phyloP scores from a whole-genome alignment of 2,113 vertebrate genomes.

The Syrrhaptes paradoxus region DNA sequence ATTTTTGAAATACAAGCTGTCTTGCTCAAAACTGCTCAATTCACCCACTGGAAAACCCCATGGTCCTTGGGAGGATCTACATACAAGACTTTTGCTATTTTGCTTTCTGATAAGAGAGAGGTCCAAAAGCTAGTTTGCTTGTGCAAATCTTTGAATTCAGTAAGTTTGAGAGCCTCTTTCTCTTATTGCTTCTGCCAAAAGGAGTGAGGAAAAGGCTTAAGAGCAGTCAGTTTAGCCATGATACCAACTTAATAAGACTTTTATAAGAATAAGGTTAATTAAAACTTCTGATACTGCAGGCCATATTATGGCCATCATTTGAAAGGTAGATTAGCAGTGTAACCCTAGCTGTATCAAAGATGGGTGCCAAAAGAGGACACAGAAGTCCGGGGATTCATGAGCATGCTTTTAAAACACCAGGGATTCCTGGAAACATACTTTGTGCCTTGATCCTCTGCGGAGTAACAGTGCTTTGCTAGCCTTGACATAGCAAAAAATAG shows the following conservation, averaged over 20 bases:
- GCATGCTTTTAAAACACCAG: neutral
- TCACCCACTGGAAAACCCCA: neutral
- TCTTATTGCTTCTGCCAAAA: neutral
- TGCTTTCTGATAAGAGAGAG: neutral
- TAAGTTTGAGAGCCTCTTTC: neutral
- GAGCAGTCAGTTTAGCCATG: neutral
- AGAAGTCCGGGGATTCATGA: neutral
- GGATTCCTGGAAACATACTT: neutral
- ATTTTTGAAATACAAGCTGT: neutral
- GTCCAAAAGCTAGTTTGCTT: neutral
- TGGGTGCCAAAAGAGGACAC: neutral
- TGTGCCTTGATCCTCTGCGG: neutral
- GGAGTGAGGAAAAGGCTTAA: neutral
- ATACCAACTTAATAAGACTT: neutral
- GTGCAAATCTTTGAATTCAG: neutral
- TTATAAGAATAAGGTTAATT: neutral
- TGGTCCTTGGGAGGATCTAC: fast-evolving
- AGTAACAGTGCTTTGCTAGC: fast-evolving
- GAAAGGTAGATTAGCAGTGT: neutral
- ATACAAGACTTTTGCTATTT: neutral
- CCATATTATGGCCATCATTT: neutral
- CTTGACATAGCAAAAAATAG: neutral
- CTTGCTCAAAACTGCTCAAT: neutral
- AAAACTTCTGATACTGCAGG: neutral
- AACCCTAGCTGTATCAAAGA: neutral